Conservation (phyloP, 2,113 vertebrate genomes). For the Pelusios castaneus region DNA sequence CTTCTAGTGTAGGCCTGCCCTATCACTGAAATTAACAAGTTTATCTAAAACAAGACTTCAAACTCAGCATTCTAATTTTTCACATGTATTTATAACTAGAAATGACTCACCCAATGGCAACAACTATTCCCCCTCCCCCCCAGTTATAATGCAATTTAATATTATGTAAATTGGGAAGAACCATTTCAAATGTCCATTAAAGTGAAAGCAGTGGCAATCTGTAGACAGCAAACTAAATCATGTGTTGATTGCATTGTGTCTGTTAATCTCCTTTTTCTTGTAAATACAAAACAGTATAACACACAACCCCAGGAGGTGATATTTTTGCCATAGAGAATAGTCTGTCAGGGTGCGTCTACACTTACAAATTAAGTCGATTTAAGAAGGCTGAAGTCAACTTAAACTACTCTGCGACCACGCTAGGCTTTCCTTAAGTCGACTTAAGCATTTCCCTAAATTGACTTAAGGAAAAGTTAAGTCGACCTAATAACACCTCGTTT, state of each 20-base stretch:
- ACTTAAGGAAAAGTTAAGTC: too few relatives aligned
- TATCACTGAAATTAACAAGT: neutral
- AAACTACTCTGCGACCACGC: too few relatives aligned
- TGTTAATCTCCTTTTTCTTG: neutral
- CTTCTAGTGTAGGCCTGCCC: too few relatives aligned
- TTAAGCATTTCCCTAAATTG: too few relatives aligned
- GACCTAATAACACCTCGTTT: too few relatives aligned
- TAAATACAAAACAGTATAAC: neutral
- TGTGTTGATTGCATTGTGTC: neutral
- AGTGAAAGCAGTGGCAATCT: neutral
- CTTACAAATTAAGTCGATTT: too few relatives aligned
- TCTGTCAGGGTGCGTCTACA: too few relatives aligned
- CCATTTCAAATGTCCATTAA: neutral
- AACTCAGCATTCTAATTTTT: neutral
- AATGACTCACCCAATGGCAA: neutral
- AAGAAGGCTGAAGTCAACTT: too few relatives aligned
- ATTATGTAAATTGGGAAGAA: neutral
- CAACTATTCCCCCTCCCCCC: neutral
- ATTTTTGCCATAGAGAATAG: neutral
- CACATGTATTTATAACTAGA: neutral
- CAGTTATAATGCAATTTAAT: neutral
- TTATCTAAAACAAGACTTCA: neutral
- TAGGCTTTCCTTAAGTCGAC: too few relatives aligned
- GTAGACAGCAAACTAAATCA: neutral
- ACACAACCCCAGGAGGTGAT: neutral